phyloP scores from a whole-genome alignment of 2,113 vertebrate species.

The Pangasianodon hypophthalmus region DNA sequence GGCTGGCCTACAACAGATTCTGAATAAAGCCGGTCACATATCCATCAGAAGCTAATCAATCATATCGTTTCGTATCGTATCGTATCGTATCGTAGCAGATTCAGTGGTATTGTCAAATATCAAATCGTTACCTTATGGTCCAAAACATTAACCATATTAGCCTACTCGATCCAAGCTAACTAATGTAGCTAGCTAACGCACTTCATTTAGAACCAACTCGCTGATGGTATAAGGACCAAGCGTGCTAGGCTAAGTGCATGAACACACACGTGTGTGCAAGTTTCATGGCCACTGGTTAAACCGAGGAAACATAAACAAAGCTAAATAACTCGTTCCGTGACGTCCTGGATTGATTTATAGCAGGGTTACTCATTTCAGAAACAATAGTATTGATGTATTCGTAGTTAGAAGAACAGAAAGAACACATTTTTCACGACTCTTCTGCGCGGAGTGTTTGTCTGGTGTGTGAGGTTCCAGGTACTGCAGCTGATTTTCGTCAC shows the following conservation, averaged over 20 bases:
- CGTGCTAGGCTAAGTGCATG: background rate
- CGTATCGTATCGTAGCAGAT: background rate
- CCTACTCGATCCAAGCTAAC: background rate
- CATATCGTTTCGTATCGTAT: background rate
- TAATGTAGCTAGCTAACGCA: background rate
- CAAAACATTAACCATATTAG: background rate
- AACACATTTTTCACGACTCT: background rate
- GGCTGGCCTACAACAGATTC: too few species aligned
- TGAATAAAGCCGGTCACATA: background rate
- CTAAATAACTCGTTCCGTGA: background rate
- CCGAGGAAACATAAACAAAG: background rate
- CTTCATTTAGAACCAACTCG: background rate
- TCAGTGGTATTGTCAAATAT: background rate
- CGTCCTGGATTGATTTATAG: background rate
- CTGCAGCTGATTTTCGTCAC: background rate
- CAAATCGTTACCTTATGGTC: background rate
- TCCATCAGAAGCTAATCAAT: background rate
- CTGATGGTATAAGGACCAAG: background rate
- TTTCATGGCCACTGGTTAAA: background rate
- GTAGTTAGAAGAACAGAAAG: background rate
- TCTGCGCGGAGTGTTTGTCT: background rate
- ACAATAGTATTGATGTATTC: background rate
- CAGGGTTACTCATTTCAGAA: background rate
- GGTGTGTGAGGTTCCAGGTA: background rate
- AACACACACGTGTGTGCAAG: background rate